These are phyloP conservation scores for Phasia obesa DNA, from an alignment of 2,888 invertebrate species.

Conservation along the genomic window DNA sequence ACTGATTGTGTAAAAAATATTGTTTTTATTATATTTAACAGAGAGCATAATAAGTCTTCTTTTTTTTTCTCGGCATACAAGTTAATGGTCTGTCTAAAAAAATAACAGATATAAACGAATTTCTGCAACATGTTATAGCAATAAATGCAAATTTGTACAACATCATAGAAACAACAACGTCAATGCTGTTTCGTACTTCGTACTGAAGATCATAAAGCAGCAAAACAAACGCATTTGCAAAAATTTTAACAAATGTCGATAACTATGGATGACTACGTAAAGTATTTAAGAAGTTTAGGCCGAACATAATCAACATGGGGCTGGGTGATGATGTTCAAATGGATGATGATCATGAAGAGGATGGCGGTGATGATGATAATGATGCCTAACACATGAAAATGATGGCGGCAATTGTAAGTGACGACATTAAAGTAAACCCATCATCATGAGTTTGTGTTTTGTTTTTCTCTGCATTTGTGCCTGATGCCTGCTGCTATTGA, in stretches of 20 bases:
- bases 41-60: conserved; percentile 80
- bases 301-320: conserved; percentile 46
- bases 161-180: conserved; percentile 65
- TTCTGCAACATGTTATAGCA: conserved; percentile 65
- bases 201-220: conserved; percentile 54
- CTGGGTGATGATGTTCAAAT: conserved; percentile 37
- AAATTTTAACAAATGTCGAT: conserved; percentile 55
- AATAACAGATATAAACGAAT: conserved; percentile 54
- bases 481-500: conserved; percentile 59
- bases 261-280: conserved; percentile 44
- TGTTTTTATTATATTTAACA: conserved; percentile 79
- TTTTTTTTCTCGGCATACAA: conserved; percentile 35
- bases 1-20: conserved; percentile 69
- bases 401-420: conserved; percentile 68
- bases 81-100: conserved; percentile 64
- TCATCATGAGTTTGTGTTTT: conserved; percentile 54
- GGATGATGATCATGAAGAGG: conserved; percentile 21
- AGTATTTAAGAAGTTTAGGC: conserved; percentile 60
- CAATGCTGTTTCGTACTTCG: conserved; percentile 42
- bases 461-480: neutral
- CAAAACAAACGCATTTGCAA: conserved; percentile 66
- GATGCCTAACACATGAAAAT: conserved; percentile 56
- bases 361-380: conserved; percentile 25
- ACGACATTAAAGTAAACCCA: conserved; percentile 67
- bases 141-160: conserved; percentile 71